Evolutionary conservation across 2,888 invertebrate genomes (phyloP), one percentile per base, ranked within the genome.

Genomic region (Sericinus montela): DNA sequence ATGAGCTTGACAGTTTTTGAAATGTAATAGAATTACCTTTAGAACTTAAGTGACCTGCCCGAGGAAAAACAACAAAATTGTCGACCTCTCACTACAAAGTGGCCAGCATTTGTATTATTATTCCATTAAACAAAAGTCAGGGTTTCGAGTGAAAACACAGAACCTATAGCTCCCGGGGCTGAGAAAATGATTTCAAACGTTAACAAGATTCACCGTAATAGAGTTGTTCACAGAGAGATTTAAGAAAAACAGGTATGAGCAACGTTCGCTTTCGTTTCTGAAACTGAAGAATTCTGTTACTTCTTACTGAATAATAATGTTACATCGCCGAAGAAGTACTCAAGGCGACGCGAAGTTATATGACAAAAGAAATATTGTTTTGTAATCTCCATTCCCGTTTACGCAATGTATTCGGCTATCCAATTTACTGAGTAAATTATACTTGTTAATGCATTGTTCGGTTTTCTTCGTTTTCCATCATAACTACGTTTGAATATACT

Each of bases 111-210:
- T 72, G 80, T 87, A 86, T 88, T 88, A 87, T 88, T 83, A 87
- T 88, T 88, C 85, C 87, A 88, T 88, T 88, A 86, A 85, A 86
- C 83, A 87, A 86, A 86, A 86, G 87, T 88, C 86, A 76, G 80
- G 76, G 81, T 85, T 87, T 82, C 83, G 74, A 86, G 84, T 83
- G 82, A 86, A 86, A 87, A 85, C 84, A 81, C 81, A 81, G 80
- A 85, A 82, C 81, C 84, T 85, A 85, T 87, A 85, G 63, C 86
- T 85, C 83, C 80, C 69, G 71, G 75, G 79, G 78, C 74, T 76
- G 74, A 76, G 81, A 82, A 81, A 85, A 86, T 85, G 78, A 86
- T 87, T 87, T 87, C 82, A 80, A 86, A 88, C 80, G 85, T 85
- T 86, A 88, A 86, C 85, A 85, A 87, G 85, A 80, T 86, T 86